Percentiles rank a stretch among this genome's conserved stretches.
Conservation (phyloP, 2,888 invertebrate species). For the Aricia artaxerxes region DNA sequence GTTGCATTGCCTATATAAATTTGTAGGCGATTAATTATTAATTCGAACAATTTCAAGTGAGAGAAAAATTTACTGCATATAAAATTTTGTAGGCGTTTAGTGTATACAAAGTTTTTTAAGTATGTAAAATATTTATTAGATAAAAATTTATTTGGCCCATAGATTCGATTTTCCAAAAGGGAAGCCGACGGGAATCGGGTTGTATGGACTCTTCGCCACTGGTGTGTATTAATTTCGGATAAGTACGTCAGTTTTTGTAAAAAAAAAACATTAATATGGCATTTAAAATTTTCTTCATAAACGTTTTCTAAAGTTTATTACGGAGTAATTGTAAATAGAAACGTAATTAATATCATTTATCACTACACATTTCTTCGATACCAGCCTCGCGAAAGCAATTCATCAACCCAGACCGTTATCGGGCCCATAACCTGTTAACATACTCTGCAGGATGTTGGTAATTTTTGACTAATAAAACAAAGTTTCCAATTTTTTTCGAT, state of each 20-base stretch:
- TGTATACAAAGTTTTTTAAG: too few relatives aligned
- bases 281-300: neutral
- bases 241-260: neutral
- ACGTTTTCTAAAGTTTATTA: neutral
- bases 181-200: too few relatives aligned
- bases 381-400: slow-evolving; percentile 3
- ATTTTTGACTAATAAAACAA: neutral
- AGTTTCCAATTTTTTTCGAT: neutral
- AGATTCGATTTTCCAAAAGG: too few relatives aligned
- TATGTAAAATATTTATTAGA: too few relatives aligned
- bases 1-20: too few relatives aligned
- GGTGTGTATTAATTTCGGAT: neutral
- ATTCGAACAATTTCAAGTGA: too few relatives aligned
- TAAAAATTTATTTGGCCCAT: too few relatives aligned
- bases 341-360: neutral
- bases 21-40: too few relatives aligned
- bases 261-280: neutral
- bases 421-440: neutral
- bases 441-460: neutral
- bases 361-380: slow-evolving; percentile 15
- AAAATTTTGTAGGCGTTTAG: too few relatives aligned
- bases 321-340: neutral
- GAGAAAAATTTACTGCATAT: too few relatives aligned
- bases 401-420: neutral
- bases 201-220: too few relatives aligned